Evolutionary conservation across 1,140 invertebrate species (phyloP).

Genomic region (Wasmannia auropunctata): DNA sequence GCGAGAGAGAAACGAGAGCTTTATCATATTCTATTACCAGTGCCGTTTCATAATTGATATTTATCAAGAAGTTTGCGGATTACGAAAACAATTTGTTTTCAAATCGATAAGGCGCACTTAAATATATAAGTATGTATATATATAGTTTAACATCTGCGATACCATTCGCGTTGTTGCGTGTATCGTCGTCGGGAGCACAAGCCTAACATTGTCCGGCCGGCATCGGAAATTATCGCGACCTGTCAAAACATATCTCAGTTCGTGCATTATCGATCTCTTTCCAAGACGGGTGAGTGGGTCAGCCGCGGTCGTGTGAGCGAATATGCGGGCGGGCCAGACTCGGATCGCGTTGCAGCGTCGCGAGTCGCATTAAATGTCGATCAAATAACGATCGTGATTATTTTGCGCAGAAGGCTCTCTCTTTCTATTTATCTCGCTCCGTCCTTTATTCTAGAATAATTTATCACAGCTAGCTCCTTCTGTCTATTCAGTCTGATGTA

Average conservation of each 20-base stretch:
- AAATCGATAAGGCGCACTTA: background rate
- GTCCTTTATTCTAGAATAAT: background rate
- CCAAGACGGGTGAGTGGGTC: conserved; percentile 49
- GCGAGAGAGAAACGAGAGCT: background rate
- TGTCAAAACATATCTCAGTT: conserved; percentile 69
- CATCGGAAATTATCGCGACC: conserved; percentile 69
- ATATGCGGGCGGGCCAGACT: conserved; percentile 43
- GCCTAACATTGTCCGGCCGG: conserved; percentile 53
- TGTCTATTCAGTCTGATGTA: background rate
- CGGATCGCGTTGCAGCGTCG: conserved; percentile 38
- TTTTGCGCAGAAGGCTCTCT: background rate
- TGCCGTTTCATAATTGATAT: background rate
- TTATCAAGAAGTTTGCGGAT: background rate
- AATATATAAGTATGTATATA: background rate
- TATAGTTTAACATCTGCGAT: conserved; percentile 18
- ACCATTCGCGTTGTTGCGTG: background rate
- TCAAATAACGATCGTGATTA: conserved; percentile 24
- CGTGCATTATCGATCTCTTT: conserved; percentile 66
- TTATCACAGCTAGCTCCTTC: background rate
- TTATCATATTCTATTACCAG: background rate
- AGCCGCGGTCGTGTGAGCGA: conserved; percentile 39
- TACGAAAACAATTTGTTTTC: conserved; percentile 23
- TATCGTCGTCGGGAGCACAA: conserved; percentile 38
- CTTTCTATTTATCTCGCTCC: background rate
- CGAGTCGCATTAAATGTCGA: conserved; percentile 18